Evolutionary conservation across 2,113 vertebrate species (phyloP).

Genomic region (Oxygymnocypris stewartii): DNA sequence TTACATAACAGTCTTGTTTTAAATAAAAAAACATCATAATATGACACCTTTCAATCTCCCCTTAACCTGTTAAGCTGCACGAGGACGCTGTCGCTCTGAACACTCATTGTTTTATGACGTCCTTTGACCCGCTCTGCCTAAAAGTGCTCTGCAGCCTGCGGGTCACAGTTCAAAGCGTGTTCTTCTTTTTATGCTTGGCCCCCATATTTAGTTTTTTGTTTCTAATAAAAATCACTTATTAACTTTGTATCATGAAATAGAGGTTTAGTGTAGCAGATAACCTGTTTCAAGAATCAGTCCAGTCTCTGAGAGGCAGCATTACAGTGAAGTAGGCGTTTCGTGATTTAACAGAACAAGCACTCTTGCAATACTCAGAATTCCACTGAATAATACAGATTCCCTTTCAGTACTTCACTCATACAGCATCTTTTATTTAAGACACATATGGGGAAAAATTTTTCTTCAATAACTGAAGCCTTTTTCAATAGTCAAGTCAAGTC

Average conservation of each 20-base stretch:
- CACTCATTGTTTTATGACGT: too few species aligned
- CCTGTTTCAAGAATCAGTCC: neutral
- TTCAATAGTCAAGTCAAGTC: too few species aligned
- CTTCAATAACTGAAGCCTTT: too few species aligned
- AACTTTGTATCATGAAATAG: neutral
- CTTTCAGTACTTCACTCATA: too few species aligned
- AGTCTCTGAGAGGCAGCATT: neutral
- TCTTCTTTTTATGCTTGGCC: neutral
- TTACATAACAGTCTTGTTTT: neutral
- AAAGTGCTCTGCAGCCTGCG: neutral
- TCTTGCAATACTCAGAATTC: neutral
- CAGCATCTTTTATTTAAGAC: too few species aligned
- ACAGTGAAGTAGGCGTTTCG: neutral
- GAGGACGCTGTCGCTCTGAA: too few species aligned
- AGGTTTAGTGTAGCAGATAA: neutral
- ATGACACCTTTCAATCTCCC: neutral
- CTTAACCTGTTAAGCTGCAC: neutral
- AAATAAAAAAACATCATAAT: neutral
- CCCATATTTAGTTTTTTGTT: neutral
- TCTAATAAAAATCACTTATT: constrained; percentile 23
- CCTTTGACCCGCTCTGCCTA: neutral
- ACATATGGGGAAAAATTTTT: too few species aligned
- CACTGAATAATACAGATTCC: neutral
- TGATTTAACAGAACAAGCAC: neutral
- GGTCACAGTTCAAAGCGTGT: neutral